A percentile compares a stretch with the other conserved stretches of the same genome.
These are phyloP conservation scores for Hypocryptadius cinnamomeus DNA, from an alignment of 2,113 vertebrate species.

Conservation along the genomic window DNA sequence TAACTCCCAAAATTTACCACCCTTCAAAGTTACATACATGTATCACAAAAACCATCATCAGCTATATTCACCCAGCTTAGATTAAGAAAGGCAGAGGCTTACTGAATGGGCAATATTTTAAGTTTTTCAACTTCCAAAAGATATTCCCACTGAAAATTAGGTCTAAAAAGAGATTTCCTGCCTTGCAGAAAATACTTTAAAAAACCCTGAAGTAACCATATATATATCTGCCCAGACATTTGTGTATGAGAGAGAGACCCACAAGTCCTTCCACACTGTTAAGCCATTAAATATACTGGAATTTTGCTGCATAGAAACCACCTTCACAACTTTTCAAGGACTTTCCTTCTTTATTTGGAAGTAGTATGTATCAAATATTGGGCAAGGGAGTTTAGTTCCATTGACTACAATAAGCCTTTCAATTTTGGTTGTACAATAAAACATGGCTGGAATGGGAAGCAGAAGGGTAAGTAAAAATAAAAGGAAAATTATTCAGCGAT, in stretches of 20 bases:
- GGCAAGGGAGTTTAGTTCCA: neutral
- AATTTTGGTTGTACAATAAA: neutral
- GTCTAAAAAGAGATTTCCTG: neutral
- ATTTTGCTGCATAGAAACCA: neutral
- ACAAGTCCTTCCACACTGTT: neutral
- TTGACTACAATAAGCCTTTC: neutral
- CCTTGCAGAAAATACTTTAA: neutral
- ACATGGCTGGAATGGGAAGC: neutral
- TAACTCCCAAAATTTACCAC: neutral
- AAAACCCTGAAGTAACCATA: neutral
- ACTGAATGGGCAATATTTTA: neutral
- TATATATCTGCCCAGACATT: neutral
- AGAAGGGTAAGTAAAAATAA: neutral
- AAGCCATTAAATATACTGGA: neutral
- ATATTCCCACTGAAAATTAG: neutral
- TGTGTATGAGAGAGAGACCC: neutral
- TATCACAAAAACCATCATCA: neutral
- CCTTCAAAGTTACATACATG: neutral
- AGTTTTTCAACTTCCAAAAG: neutral
- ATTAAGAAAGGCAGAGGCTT: neutral
- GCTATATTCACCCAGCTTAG: neutral
- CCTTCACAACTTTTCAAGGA: neutral
- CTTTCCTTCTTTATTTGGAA: neutral
- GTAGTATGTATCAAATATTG: neutral
- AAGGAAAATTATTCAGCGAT: neutral